Percentiles rank a stretch among this genome's conserved stretches.
Conservation (phyloP, 2,797 vertebrate genomes). For the Lepilemur septentrionalis region DNA sequence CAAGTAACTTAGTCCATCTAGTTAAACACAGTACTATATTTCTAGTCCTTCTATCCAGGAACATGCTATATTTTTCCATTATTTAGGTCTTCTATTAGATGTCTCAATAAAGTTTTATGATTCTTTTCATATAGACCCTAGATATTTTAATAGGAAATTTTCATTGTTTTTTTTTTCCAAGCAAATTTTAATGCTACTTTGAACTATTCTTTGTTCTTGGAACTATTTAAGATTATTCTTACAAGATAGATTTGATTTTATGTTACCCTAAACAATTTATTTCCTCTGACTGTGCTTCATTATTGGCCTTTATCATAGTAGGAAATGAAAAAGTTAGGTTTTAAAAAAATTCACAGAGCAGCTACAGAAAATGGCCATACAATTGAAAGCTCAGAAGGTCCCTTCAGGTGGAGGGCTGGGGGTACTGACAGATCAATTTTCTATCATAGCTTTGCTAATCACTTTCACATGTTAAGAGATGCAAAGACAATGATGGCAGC, state of each 20-base stretch:
- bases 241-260: not conserved
- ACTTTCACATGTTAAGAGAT: not conserved
- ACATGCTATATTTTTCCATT: not conserved
- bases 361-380: not conserved
- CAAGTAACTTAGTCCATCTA: not conserved
- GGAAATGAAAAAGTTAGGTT: not conserved
- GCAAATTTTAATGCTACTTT: not conserved
- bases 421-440: not conserved
- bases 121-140: not conserved
- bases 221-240: not conserved
- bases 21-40: not conserved
- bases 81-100: not conserved
- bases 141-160: not conserved
- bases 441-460: not conserved
- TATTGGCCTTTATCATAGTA: not conserved
- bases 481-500: not conserved
- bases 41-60: not conserved
- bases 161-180: not conserved
- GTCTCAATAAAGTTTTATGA: not conserved
- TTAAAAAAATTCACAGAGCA: not conserved
- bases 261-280: not conserved
- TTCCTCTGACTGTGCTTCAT: not conserved
- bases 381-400: not conserved
- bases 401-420: not conserved
- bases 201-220: not conserved